phyloP scores from a whole-genome alignment of 2,888 invertebrate genomes.

The Tipula lateralis region DNA sequence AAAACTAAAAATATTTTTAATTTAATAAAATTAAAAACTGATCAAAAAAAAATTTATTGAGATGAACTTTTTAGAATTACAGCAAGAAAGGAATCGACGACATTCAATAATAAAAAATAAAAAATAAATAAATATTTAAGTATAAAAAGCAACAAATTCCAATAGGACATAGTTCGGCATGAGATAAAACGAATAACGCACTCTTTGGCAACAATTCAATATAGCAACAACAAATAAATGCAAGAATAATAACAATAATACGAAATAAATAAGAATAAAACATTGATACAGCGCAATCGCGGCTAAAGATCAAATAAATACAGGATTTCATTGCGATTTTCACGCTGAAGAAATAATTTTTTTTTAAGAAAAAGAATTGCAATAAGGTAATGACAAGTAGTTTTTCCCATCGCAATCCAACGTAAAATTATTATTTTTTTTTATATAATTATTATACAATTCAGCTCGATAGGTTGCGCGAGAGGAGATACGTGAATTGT shows the following conservation, averaged over 20 bases:
- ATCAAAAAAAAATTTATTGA: neutral
- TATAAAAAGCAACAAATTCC: slow-evolving; percentile 29
- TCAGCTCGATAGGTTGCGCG: neutral
- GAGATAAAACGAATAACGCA: slow-evolving; percentile 30
- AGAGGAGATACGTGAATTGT: neutral
- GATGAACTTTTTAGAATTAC: slow-evolving; percentile 14
- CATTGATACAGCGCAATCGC: slow-evolving; percentile 13
- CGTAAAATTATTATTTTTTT: slow-evolving; percentile 5
- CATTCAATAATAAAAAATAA: slow-evolving; percentile 25
- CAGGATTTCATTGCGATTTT: slow-evolving; percentile 36
- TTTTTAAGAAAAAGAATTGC: neutral
- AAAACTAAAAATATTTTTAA: slow-evolving; percentile 12
- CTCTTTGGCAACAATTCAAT: slow-evolving; percentile 19
- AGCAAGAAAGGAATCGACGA: slow-evolving; percentile 26
- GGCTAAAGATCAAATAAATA: slow-evolving; percentile 33
- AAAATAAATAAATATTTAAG: slow-evolving; percentile 4
- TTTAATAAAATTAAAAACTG: neutral
- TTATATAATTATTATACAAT: slow-evolving; percentile 11
- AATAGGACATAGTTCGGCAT: slow-evolving; percentile 31
- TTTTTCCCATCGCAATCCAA: slow-evolving; percentile 28
- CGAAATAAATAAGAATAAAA: slow-evolving; percentile 19
- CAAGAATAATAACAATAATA: neutral
- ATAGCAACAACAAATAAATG: neutral
- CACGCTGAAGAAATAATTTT: slow-evolving; percentile 33
- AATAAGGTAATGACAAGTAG: slow-evolving; percentile 26